A percentile compares a stretch with the other conserved stretches of the same genome.
Conservation (phyloP, 2,888 invertebrate genomes). For the Aradus depressus region DNA sequence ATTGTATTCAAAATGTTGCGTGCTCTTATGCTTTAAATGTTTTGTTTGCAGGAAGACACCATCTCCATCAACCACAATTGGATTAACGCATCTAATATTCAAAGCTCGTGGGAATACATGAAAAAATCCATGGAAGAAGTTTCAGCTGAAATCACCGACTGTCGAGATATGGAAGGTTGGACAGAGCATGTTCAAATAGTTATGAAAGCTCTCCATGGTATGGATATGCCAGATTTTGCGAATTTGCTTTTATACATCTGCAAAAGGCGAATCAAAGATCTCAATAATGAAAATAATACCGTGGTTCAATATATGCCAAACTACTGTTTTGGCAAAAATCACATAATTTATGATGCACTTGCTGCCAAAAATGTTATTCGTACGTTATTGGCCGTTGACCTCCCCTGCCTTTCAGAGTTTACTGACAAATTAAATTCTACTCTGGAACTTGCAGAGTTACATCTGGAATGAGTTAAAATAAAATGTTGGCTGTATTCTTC, state of each 20-base stretch:
- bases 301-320: conserved; percentile 40
- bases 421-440: no score
- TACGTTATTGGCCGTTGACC: no score
- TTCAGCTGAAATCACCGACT: conserved; percentile 68
- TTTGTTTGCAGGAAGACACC: conserved; percentile 56
- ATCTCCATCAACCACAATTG: conserved; percentile 98
- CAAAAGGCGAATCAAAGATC: conserved; percentile 44
- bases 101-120: conserved; percentile 58
- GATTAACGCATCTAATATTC: conserved; percentile 83
- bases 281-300: conserved; percentile 35
- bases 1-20: background rate
- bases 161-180: conserved; percentile 61
- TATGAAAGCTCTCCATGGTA: conserved; percentile 63
- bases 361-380: no score
- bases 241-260: conserved; percentile 54
- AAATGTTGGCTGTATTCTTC: no score
- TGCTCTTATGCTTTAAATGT: background rate
- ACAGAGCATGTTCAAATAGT: conserved; percentile 67
- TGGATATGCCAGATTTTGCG: conserved; percentile 59
- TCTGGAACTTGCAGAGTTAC: no score
- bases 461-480: no score
- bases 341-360: conserved; percentile 35
- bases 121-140: conserved; percentile 52
- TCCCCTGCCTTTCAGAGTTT: no score
- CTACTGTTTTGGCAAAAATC: conserved; percentile 41